A percentile compares a stretch with the other conserved stretches of the same genome.
Conservation (phyloP, 2,888 invertebrate species). For the Ashinkailepas kermadecensis region DNA sequence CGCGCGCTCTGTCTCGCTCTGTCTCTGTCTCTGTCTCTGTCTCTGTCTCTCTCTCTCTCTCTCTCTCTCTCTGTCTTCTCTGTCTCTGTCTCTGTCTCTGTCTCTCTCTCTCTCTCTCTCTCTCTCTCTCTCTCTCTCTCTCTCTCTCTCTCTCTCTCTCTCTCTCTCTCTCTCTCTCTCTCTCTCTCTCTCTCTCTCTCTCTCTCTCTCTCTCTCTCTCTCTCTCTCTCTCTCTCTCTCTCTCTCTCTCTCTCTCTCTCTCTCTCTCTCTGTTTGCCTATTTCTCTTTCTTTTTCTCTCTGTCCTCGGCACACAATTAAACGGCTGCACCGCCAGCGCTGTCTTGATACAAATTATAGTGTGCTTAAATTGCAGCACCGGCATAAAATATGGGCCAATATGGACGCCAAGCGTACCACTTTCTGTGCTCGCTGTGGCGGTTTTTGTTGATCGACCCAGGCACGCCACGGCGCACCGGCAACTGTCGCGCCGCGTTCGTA, state of each 20-base stretch:
- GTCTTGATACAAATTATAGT: constrained; percentile 9
- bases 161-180: background rate
- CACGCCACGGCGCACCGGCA: background rate
- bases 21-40: too few relatives aligned
- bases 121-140: too few relatives aligned
- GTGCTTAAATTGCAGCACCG: background rate
- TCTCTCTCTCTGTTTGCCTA: background rate
- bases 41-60: too few relatives aligned
- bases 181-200: too few relatives aligned
- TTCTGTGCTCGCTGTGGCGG: background rate
- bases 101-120: too few relatives aligned
- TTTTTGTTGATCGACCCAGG: constrained; percentile 5
- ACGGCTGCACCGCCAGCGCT: background rate
- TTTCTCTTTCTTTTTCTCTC: background rate
- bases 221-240: background rate
- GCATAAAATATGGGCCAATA: constrained; percentile 10
- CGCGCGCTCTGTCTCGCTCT: too few relatives aligned
- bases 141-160: too few relatives aligned
- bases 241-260: background rate
- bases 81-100: too few relatives aligned
- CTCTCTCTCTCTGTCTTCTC: too few relatives aligned
- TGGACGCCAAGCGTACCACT: background rate
- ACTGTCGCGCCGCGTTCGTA: background rate
- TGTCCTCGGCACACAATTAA: constrained; percentile 4
- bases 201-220: too few relatives aligned